A percentile compares a stretch with the other conserved stretches of the same genome.
Conservation (phyloP, 2,888 invertebrate genomes). For the Phrixothrix hirtus region DNA sequence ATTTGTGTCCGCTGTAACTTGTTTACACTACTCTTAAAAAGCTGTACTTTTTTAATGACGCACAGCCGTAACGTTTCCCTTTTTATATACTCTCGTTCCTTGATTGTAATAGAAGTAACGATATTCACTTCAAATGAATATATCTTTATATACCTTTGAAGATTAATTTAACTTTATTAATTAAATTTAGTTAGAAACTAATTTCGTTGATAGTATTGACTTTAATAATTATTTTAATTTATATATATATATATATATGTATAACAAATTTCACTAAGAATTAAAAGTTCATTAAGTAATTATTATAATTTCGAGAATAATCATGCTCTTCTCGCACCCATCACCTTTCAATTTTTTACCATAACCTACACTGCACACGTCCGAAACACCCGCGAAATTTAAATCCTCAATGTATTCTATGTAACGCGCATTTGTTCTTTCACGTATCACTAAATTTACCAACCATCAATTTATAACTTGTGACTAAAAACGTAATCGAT, state of each 20-base stretch:
- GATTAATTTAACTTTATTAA: background rate
- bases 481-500: slow-evolving; percentile 18
- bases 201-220: background rate
- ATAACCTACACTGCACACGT: slow-evolving; percentile 1
- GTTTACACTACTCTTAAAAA: slow-evolving; percentile 25
- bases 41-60: slow-evolving; percentile 21
- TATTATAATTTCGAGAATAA: no score
- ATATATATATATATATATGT: background rate
- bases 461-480: slow-evolving; percentile 8
- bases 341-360: background rate
- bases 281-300: background rate
- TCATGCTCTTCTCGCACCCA: background rate
- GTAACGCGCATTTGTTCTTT: slow-evolving; percentile 12
- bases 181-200: background rate
- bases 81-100: slow-evolving; percentile 8
- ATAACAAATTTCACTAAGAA: background rate
- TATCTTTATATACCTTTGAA: no score
- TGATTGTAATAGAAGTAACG: slow-evolving; percentile 11
- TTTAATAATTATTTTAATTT: background rate
- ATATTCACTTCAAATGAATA: slow-evolving; percentile 14
- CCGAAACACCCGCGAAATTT: slow-evolving; percentile 11
- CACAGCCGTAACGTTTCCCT: slow-evolving; percentile 11
- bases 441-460: slow-evolving; percentile 11
- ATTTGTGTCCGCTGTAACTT: slow-evolving; percentile 26
- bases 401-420: slow-evolving; percentile 6